These are phyloP conservation scores for Drosophila funebris DNA, from an alignment of 1,140 invertebrate genomes.

Conservation along the genomic window DNA sequence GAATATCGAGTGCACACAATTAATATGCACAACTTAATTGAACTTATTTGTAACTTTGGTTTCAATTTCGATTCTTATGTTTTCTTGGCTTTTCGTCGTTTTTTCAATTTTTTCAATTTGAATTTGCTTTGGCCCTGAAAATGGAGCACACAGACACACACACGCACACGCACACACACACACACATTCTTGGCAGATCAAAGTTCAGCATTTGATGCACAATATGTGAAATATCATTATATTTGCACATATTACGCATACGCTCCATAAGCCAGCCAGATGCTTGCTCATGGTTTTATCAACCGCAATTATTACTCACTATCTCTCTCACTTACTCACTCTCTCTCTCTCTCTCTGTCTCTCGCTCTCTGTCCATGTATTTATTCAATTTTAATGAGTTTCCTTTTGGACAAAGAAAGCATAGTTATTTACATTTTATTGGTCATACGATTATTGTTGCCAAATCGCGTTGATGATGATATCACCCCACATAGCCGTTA, in stretches of 20 bases:
- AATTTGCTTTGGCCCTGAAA: slow-evolving; percentile 29
- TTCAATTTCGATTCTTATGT: slow-evolving; percentile 45
- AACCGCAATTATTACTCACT: slow-evolving; percentile 31
- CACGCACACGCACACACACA: not conserved
- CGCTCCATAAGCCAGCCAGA: slow-evolving; percentile 13
- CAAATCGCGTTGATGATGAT: slow-evolving; percentile 74
- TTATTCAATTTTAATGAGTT: slow-evolving; percentile 21
- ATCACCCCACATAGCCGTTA: slow-evolving; percentile 47
- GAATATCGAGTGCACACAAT: slow-evolving; percentile 47
- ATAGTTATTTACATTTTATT: slow-evolving; percentile 78
- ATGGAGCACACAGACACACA: slow-evolving; percentile 49
- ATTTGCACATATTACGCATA: slow-evolving; percentile 42
- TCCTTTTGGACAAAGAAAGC: slow-evolving; percentile 45
- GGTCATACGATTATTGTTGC: slow-evolving; percentile 70
- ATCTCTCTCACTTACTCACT: too few relatives aligned
- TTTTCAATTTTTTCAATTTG: too few relatives aligned
- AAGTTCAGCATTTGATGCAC: slow-evolving; percentile 50
- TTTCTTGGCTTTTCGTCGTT: too few relatives aligned
- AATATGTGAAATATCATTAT: slow-evolving; percentile 11
- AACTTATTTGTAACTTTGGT: slow-evolving; percentile 64
- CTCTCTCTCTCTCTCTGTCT: not conserved
- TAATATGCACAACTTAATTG: slow-evolving; percentile 56
- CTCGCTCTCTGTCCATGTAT: not conserved
- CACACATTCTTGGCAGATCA: slow-evolving; percentile 54
- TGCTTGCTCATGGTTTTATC: slow-evolving; percentile 15